Evolutionary conservation across 37 sponge, comb jelly and placozoan genomes (phyloP).

Genomic region (Geodia barretti): DNA sequence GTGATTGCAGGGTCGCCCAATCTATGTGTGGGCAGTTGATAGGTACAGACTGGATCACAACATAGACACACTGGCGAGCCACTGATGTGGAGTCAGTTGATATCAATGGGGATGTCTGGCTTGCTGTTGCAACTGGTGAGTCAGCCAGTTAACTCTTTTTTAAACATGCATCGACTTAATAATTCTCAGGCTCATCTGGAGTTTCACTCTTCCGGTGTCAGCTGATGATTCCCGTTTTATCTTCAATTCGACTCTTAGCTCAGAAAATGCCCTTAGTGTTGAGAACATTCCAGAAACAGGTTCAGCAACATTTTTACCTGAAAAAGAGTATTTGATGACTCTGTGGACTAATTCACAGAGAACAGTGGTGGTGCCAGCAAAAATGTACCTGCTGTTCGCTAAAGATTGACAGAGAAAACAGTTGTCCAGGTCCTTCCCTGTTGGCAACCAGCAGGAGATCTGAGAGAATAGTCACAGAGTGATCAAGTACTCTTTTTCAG

Average conservation of each 20-base stretch:
- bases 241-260: not conserved
- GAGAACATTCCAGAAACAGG: constrained; percentile 5
- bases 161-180: not conserved
- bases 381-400: not conserved
- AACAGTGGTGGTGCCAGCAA: not conserved
- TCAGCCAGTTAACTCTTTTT: not conserved
- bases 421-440: not conserved
- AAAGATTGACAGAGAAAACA: not conserved
- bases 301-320: too few species aligned
- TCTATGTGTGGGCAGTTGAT: constrained; percentile 35
- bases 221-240: not conserved
- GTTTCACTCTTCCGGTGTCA: constrained; percentile 3
- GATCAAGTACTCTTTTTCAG: not conserved
- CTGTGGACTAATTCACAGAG: not conserved
- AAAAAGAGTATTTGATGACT: not conserved
- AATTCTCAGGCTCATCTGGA: not conserved
- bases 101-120: not conserved
- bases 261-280: not conserved
- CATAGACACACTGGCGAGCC: constrained; percentile 20
- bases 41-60: constrained; percentile 22
- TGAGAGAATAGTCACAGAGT: not conserved
- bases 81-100: constrained; percentile 21
- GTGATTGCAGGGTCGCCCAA: not conserved
- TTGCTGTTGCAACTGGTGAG: constrained; percentile 6
- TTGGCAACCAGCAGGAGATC: constrained; percentile 10